Conservation (phyloP, 2,113 vertebrate genomes). For the Tragelaphus buxtoni region DNA sequence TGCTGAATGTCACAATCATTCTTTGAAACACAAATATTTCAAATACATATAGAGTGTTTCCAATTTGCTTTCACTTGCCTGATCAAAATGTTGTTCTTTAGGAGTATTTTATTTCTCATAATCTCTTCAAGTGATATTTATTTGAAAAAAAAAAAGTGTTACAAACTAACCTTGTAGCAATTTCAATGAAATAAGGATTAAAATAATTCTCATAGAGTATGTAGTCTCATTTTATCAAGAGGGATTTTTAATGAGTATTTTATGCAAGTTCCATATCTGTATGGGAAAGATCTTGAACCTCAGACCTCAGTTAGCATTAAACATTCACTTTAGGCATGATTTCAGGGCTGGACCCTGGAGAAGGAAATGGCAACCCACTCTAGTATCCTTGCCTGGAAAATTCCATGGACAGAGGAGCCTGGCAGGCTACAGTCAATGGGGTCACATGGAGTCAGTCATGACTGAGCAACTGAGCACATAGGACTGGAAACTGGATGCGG, state of each 20-base stretch:
- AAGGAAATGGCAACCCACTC: background rate
- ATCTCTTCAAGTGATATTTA: background rate
- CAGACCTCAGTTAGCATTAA: background rate
- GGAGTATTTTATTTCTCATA: background rate
- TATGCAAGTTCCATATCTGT: background rate
- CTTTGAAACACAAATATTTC: background rate
- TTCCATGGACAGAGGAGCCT: background rate
- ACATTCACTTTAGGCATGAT: background rate
- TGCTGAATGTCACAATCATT: background rate
- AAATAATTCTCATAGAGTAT: background rate
- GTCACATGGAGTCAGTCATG: background rate
- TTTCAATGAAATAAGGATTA: background rate
- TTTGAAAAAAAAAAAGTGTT: background rate
- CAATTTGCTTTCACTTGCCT: background rate
- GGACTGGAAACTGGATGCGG: background rate
- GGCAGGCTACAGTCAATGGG: background rate
- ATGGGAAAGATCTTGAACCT: background rate
- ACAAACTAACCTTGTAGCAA: background rate
- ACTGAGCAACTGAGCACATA: background rate
- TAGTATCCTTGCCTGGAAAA: background rate
- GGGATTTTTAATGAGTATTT: background rate
- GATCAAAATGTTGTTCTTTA: constrained; percentile 2
- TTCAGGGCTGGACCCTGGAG: background rate
- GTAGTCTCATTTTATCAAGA: background rate
- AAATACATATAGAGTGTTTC: background rate